Conservation (phyloP, 2,888 invertebrate species). For the Apomyelois bistriatella region DNA sequence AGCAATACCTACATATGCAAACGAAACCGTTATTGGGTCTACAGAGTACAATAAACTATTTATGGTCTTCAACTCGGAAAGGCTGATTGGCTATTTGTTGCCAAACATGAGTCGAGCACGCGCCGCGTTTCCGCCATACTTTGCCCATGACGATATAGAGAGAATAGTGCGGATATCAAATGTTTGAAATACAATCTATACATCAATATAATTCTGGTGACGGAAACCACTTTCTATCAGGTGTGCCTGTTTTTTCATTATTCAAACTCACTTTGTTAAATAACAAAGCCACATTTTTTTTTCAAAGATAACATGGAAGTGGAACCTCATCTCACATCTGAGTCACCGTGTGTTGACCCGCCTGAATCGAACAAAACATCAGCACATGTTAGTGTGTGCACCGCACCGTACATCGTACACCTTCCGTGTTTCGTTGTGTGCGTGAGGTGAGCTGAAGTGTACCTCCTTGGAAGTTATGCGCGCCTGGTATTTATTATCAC, state of each 20-base stretch:
- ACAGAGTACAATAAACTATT: background rate
- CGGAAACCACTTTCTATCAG: too few relatives aligned
- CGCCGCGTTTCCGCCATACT: constrained; percentile 45
- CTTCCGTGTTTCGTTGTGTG: constrained; percentile 20
- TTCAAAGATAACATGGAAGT: constrained; percentile 2
- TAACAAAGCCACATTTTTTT: background rate
- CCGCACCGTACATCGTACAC: constrained; percentile 6
- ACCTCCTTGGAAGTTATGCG: constrained; percentile 33
- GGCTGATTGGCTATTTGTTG: constrained; percentile 41
- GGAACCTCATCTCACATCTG: constrained; percentile 38
- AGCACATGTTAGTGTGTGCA: constrained; percentile 17
- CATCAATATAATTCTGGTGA: too few relatives aligned
- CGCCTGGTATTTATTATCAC: constrained; percentile 32
- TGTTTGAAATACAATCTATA: background rate
- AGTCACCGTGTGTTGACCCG: constrained; percentile 53
- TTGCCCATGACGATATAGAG: constrained; percentile 32
- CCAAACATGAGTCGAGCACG: constrained; percentile 43
- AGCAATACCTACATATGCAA: background rate
- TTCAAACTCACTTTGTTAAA: background rate
- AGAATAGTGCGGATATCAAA: background rate
- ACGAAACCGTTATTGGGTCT: constrained; percentile 11
- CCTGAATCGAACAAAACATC: constrained; percentile 30
- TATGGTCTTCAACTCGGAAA: constrained; percentile 18
- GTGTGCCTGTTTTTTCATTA: too few relatives aligned
- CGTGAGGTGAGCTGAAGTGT: constrained; percentile 7